A percentile compares a stretch with the other conserved stretches of the same genome.
phyloP scores from a whole-genome alignment of 2,797 vertebrate genomes.

The Pangasius djambal region DNA sequence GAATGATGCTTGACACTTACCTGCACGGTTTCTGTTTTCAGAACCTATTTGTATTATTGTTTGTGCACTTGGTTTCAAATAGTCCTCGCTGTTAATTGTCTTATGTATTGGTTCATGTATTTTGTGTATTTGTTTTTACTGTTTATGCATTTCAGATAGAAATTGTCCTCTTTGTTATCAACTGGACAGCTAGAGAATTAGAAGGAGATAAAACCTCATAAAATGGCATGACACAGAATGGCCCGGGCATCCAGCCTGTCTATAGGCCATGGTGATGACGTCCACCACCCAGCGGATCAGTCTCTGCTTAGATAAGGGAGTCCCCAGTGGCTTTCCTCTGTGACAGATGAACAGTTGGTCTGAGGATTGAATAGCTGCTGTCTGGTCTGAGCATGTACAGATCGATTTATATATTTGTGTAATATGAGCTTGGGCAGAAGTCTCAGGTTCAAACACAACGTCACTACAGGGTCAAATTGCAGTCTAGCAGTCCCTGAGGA shows the following conservation, averaged over 20 bases:
- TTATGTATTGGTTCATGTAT: neutral
- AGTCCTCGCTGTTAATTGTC: neutral
- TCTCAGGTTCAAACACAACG: neutral
- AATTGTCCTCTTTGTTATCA: neutral
- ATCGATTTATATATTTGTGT: slow-evolving; percentile 3
- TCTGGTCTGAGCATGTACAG: neutral
- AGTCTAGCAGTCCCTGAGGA: neutral
- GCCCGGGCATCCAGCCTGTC: neutral
- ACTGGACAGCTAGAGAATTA: neutral
- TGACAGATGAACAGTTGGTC: neutral
- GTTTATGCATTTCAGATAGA: neutral
- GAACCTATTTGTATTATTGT: neutral
- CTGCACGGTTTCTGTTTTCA: neutral
- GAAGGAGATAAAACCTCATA: neutral
- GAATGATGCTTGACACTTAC: too few relatives aligned
- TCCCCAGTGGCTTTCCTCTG: neutral
- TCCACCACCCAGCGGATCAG: neutral
- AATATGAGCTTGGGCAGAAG: neutral
- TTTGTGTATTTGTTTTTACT: neutral
- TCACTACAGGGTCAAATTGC: neutral
- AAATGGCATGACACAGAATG: neutral
- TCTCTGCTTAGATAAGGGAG: slow-evolving; percentile 7
- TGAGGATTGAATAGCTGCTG: slow-evolving; percentile 5
- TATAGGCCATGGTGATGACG: neutral
- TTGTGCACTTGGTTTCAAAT: neutral